Percentiles rank a stretch among this genome's conserved stretches.
Conservation (phyloP, 2,888 invertebrate genomes). For the Acanthopleura granulata region DNA sequence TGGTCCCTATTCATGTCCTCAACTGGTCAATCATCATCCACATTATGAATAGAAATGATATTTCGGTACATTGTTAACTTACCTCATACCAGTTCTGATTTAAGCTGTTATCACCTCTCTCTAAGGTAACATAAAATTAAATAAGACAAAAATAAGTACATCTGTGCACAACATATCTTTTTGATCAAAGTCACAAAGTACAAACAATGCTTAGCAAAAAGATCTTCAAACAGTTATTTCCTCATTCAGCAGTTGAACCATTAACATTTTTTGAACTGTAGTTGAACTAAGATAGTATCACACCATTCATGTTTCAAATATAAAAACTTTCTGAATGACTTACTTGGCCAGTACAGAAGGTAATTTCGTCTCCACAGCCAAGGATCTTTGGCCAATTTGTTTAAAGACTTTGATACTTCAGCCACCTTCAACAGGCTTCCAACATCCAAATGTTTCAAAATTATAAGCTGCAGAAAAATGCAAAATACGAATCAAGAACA, state of each 20-base stretch:
- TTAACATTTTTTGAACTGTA: background rate
- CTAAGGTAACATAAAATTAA: constrained; percentile 27
- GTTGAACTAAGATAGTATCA: background rate
- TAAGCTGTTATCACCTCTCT: constrained; percentile 41
- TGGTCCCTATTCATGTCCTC: no score
- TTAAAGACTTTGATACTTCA: constrained; percentile 36
- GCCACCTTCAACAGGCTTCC: constrained; percentile 36
- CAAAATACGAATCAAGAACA: no score
- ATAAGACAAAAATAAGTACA: background rate
- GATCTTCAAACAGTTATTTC: no score
- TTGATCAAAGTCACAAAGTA: no score
- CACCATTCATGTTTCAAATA: background rate
- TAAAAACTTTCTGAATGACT: constrained; percentile 23
- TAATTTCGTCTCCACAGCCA: constrained; percentile 49
- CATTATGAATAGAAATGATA: no score
- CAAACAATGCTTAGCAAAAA: no score
- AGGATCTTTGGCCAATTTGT: constrained; percentile 35
- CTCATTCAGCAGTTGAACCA: no score
- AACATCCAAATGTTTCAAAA: constrained; percentile 40
- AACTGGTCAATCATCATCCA: no score
- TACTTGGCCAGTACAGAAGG: constrained; percentile 53
- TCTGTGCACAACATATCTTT: no score
- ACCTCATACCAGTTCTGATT: constrained; percentile 51
- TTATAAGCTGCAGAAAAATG: constrained; percentile 32
- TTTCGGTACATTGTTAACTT: background rate